Evolutionary conservation across 2,888 invertebrate genomes (phyloP).

Genomic region (Philaethria dido): DNA sequence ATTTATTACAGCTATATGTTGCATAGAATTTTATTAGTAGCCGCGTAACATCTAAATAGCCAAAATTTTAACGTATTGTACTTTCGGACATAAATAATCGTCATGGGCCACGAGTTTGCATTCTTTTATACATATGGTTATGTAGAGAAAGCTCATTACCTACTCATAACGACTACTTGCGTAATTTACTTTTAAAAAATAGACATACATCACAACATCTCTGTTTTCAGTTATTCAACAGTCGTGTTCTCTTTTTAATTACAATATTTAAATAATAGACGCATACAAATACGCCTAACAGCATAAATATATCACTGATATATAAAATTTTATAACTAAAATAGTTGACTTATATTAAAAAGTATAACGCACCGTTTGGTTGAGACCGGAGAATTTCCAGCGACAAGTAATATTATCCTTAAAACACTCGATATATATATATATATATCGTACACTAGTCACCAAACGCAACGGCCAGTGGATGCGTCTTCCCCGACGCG

Average conservation of each 20-base stretch:
- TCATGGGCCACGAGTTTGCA: constrained; percentile 66
- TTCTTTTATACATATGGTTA: constrained; percentile 61
- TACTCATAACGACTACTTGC: constrained; percentile 56
- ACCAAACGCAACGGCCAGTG: constrained; percentile 63
- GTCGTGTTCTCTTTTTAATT: neutral
- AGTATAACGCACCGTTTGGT: constrained; percentile 61
- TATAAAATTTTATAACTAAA: neutral
- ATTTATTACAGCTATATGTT: neutral
- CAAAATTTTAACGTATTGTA: constrained; percentile 45
- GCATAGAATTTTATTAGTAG: constrained; percentile 13
- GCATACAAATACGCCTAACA: neutral
- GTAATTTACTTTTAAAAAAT: constrained; percentile 50
- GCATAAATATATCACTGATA: neutral
- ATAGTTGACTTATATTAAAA: neutral
- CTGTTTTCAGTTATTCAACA: neutral
- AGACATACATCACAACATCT: neutral
- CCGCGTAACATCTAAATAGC: constrained; percentile 4
- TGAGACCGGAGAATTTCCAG: constrained; percentile 53
- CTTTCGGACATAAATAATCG: constrained; percentile 62
- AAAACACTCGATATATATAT: constrained; percentile 57
- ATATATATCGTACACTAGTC: constrained; percentile 58
- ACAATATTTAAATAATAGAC: neutral
- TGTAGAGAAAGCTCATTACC: constrained; percentile 69
- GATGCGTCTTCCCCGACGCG: constrained; percentile 79
- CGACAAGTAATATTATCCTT: constrained; percentile 52